Evolutionary conservation across 1,140 invertebrate genomes (phyloP).

Genomic region (Mizuhopecten yessoensis): DNA sequence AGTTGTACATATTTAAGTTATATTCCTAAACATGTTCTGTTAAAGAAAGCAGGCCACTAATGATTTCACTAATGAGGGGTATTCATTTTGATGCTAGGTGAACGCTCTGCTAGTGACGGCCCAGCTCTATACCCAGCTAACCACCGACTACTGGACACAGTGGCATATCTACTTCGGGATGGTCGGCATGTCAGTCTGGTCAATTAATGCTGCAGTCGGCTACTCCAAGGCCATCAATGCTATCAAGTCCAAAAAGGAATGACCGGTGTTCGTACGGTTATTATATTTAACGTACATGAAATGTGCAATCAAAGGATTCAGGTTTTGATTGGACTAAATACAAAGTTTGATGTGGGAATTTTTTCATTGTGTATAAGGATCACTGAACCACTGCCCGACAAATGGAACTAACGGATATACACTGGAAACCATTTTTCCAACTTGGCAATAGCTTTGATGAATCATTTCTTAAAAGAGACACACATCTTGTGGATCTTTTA

Average conservation of each 20-base stretch:
- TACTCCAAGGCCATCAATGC: slow-evolving; percentile 23
- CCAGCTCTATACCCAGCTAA: slow-evolving; percentile 49
- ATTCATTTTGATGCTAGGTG: slow-evolving; percentile 8
- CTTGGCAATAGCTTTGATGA: background rate
- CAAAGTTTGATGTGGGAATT: slow-evolving; percentile 8
- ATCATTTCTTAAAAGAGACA: background rate
- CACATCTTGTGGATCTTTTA: background rate
- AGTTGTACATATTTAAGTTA: too few relatives aligned
- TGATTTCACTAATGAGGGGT: background rate
- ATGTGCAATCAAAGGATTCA: slow-evolving; percentile 5
- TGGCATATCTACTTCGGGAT: slow-evolving; percentile 58
- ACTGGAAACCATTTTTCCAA: too few relatives aligned
- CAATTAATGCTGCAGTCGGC: slow-evolving; percentile 21
- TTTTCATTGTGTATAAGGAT: too few relatives aligned
- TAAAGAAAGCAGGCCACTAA: too few relatives aligned
- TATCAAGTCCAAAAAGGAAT: background rate
- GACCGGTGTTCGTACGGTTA: background rate
- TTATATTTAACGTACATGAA: background rate
- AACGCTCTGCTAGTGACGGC: slow-evolving; percentile 34
- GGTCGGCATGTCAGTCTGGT: slow-evolving; percentile 52
- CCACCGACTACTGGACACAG: slow-evolving; percentile 49
- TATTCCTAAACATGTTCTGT: too few relatives aligned
- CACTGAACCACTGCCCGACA: too few relatives aligned
- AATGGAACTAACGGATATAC: too few relatives aligned
- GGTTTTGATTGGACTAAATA: background rate